Evolutionary conservation across 2,113 vertebrate genomes (phyloP).

Genomic region (Neopipo cinnamomea): DNA sequence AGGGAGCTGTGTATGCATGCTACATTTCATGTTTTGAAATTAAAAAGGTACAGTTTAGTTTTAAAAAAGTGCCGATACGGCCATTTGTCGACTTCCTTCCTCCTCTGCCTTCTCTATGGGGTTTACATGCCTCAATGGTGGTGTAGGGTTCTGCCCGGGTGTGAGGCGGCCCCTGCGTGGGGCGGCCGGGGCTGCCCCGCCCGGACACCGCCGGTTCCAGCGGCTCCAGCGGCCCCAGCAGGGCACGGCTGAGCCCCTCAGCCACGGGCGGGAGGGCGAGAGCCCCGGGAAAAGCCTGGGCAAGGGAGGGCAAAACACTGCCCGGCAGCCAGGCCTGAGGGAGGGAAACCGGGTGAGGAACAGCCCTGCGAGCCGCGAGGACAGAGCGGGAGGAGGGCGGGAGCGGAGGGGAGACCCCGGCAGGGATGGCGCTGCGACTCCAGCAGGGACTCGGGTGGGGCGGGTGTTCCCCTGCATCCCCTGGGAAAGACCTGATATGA

Average conservation of each 20-base stretch:
- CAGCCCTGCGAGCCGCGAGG: background rate
- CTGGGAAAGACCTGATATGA: background rate
- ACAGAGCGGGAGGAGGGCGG: background rate
- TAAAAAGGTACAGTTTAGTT: background rate
- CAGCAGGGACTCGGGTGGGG: fast-evolving
- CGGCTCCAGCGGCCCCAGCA: background rate
- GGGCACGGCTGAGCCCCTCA: background rate
- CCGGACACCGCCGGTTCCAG: background rate
- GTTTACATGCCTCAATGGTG: fast-evolving
- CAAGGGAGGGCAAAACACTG: background rate
- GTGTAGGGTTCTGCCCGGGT: background rate
- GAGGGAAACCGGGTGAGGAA: background rate
- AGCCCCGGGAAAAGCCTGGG: background rate
- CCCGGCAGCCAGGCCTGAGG: background rate
- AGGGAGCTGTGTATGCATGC: background rate
- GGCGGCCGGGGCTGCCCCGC: too few species aligned
- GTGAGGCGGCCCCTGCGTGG: background rate
- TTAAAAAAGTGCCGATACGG: background rate
- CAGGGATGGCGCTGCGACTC: background rate
- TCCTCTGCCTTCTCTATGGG: fast-evolving
- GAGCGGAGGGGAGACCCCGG: background rate
- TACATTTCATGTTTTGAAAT: background rate
- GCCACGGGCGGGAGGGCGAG: background rate
- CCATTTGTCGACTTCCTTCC: background rate
- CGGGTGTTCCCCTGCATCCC: fast-evolving